Evolutionary conservation across 2,113 vertebrate genomes (phyloP).

Genomic region (Atherinomorus stipes): DNA sequence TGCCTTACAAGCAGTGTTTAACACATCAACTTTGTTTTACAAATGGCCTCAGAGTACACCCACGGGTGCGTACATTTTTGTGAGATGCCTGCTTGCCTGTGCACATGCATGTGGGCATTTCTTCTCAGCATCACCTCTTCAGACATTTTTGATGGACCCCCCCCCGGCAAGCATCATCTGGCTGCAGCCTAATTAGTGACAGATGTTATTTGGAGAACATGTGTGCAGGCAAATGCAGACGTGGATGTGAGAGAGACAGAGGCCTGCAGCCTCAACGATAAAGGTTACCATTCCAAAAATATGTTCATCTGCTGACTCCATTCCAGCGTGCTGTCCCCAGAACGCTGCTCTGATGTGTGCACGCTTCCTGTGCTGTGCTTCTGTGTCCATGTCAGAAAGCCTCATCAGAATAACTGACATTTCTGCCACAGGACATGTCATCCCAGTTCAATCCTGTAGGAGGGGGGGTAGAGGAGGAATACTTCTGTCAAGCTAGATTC

Average conservation of each 20-base stretch:
- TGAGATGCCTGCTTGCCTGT: background rate
- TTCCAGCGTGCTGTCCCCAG: constrained; percentile 41
- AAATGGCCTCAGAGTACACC: constrained; percentile 29
- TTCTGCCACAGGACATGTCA: constrained; percentile 43
- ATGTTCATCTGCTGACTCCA: constrained; percentile 60
- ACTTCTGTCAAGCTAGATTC: constrained; percentile 42
- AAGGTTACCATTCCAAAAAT: constrained; percentile 78
- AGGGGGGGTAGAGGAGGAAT: constrained; percentile 17
- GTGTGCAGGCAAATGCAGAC: constrained; percentile 26
- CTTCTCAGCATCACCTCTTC: constrained; percentile 51
- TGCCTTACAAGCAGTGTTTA: constrained; percentile 30
- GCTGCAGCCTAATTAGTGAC: constrained; percentile 71
- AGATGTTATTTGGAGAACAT: constrained; percentile 56
- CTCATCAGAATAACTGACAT: constrained; percentile 61
- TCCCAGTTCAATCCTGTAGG: constrained; percentile 31
- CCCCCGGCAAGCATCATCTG: constrained; percentile 64
- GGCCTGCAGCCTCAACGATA: constrained; percentile 63
- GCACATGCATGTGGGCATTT: constrained; percentile 15
- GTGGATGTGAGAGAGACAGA: constrained; percentile 13
- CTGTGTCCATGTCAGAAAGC: constrained; percentile 43
- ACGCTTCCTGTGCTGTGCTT: constrained; percentile 13
- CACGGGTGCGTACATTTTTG: background rate
- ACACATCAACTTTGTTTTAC: constrained; percentile 44
- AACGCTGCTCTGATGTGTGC: constrained; percentile 10
- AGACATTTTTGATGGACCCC: constrained; percentile 46